Percentiles rank a stretch among this genome's conserved stretches.
phyloP scores from a whole-genome alignment of 1,140 invertebrate species.

The Drosophila kurseongensis region DNA sequence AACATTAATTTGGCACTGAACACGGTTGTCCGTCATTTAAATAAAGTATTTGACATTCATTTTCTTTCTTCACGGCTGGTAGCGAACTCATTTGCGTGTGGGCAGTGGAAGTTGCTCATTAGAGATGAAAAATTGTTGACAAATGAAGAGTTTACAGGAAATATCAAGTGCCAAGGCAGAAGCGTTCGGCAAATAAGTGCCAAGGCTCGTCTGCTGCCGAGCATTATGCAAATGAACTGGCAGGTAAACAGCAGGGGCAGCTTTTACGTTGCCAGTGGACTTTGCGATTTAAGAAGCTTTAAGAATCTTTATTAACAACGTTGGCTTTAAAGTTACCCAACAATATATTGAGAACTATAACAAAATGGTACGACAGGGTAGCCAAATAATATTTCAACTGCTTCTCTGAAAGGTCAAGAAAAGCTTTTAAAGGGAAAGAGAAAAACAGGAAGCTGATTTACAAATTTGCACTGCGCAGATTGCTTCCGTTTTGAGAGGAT shows the following conservation, averaged over 20 bases:
- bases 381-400: too few relatives aligned
- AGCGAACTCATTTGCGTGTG: conserved; percentile 43
- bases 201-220: not conserved
- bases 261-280: not conserved
- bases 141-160: conserved; percentile 50
- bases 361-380: not conserved
- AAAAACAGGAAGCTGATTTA: conserved; percentile 7
- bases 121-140: conserved; percentile 56
- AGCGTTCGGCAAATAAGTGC: conserved; percentile 8
- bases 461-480: conserved; percentile 2
- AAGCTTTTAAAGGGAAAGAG: not conserved
- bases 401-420: not conserved
- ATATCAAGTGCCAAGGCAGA: conserved; percentile 20
- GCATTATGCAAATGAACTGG: conserved; percentile 30
- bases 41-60: conserved; percentile 41
- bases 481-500: conserved; percentile 21
- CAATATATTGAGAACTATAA: not conserved
- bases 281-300: not conserved
- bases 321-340: not conserved
- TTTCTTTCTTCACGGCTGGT: conserved; percentile 1
- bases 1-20: conserved; percentile 38
- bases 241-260: not conserved
- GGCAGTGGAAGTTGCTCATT: conserved; percentile 43
- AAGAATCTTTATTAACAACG: not conserved
- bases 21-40: conserved; percentile 19